Evolutionary conservation across 1,140 invertebrate species (phyloP).

Genomic region (Sinella curviseta): DNA sequence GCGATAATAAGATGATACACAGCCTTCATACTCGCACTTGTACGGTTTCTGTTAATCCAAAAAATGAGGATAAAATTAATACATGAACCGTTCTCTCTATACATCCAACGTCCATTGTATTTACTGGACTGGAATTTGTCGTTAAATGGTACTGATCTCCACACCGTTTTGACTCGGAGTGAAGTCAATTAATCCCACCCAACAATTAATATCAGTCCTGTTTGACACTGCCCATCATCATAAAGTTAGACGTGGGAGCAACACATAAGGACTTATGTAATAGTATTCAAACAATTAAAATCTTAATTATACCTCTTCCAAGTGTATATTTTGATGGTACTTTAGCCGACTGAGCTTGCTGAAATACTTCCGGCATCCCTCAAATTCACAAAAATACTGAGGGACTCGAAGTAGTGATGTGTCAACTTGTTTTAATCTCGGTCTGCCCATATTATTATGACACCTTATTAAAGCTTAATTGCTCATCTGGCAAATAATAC

Average conservation of each 20-base stretch:
- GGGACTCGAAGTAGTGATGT: neutral
- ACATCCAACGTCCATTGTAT: neutral
- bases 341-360: neutral
- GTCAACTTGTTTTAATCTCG: neutral
- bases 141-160: neutral
- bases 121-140: no score
- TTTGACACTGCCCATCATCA: neutral
- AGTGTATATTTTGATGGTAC: conserved; percentile 9
- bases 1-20: conserved; percentile 23
- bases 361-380: neutral
- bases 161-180: neutral
- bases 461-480: neutral
- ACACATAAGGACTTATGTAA: neutral
- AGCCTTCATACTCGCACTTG: conserved; percentile 29
- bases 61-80: neutral
- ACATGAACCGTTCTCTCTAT: neutral
- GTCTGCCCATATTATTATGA: neutral
- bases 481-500: neutral
- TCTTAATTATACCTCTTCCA: conserved; percentile 17
- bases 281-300: neutral
- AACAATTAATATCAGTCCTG: neutral
- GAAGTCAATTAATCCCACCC: neutral
- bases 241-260: neutral
- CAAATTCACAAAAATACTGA: neutral
- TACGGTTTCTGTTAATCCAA: conserved; percentile 7